Base-by-base conservation (phyloP, 2,888 invertebrate species). In the Lathronympha strigana region DNA sequence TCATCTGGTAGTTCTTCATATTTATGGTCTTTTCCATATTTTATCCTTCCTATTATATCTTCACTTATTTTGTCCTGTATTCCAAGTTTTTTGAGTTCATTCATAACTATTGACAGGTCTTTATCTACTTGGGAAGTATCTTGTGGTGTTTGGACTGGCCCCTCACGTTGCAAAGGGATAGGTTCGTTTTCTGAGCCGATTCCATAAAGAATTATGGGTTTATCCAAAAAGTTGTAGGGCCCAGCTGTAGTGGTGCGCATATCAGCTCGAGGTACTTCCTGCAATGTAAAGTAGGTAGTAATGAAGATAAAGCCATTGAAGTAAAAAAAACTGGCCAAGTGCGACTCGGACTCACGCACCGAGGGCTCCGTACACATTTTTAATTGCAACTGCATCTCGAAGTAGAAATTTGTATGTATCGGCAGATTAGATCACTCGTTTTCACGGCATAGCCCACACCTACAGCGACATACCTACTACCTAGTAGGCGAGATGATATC, bases 161-260 rank as follows among this genome's bases (percentile, higher is more conserved):
- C n/a, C 11, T 57, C 31, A 31, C 57, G 57, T 15, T 21, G 15
- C 9, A 57, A 21, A 0, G 31, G 21, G 25, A 57, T 45, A 8
- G 43, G 57, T 3, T 5, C n/a, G 25, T n/a, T 6, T 13, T 45
- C 31, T 1, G 1, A 13, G 28, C 1, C n/a, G 13, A 6, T n/a
- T 45, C 45, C 57, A 17, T 43, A 55, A 13, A 43, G 25, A 17
- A 40, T 55, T 11, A 55, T 8, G 15, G 11, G 17, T 55, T 17
- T 40, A 25, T 55, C 1, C 0, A 19, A 13, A 9, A 25, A 0
- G 17, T 19, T 0, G 5, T 13, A 28, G 8, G 31, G 40, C n/a
- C n/a, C 5, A 19, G 0, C 9, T 1, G 45, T 45, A 4, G 57
- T 57, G 4, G 43, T 45, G 9, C 57, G 28, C 1, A 0, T 5